phyloP scores from a whole-genome alignment of 2,797 vertebrate species.

The Molossus alvarezi region DNA sequence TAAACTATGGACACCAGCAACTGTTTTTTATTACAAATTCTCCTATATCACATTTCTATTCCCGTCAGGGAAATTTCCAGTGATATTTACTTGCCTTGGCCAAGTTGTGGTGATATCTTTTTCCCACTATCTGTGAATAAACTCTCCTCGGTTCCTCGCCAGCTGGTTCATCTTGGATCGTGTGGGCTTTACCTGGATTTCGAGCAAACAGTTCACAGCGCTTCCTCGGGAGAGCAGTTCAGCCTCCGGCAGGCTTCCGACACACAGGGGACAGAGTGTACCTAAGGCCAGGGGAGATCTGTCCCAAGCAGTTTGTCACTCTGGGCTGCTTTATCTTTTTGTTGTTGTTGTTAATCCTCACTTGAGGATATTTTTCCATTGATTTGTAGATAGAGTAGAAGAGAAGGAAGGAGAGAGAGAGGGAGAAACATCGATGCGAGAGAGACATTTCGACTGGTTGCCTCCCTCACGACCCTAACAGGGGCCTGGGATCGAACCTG shows the following conservation, averaged over 20 bases:
- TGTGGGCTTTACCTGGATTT: not conserved
- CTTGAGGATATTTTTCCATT: too few species aligned
- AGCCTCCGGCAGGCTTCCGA: not conserved
- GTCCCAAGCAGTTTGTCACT: not conserved
- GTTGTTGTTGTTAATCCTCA: too few species aligned
- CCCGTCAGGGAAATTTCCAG: not conserved
- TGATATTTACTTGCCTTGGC: conserved; percentile 17
- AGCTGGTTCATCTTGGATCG: not conserved
- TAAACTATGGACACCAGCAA: not conserved
- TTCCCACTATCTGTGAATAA: conserved; percentile 43
- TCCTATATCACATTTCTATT: not conserved
- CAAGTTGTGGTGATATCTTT: conserved; percentile 28
- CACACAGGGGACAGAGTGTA: not conserved
- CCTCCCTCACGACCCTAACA: too few species aligned
- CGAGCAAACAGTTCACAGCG: not conserved
- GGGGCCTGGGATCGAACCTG: too few species aligned
- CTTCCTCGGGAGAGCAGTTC: not conserved
- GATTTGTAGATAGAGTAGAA: too few species aligned
- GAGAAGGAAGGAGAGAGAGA: too few species aligned
- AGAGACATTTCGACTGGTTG: too few species aligned
- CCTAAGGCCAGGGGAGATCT: not conserved
- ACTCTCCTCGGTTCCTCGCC: not conserved
- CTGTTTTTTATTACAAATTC: not conserved
- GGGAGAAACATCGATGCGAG: too few species aligned
- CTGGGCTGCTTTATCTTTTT: not conserved